Evolutionary conservation across 2,113 vertebrate genomes (phyloP), one percentile per base, ranked within the genome.

Genomic region (Poeciliopsis turrubarensis): DNA sequence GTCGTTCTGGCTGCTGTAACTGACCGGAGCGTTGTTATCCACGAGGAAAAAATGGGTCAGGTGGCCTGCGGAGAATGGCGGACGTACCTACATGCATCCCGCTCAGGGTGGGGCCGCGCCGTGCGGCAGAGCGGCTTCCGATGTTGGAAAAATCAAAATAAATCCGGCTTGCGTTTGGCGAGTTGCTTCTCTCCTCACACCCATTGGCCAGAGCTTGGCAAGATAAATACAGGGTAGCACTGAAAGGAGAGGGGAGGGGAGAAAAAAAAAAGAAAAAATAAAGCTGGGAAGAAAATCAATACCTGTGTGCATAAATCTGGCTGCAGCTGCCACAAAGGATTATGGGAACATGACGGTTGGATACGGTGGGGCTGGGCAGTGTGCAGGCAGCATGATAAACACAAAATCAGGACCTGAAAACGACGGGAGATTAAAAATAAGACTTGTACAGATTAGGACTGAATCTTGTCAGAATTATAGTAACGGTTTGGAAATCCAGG

Each of bases 291-390:
- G 90, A 91, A 95, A 96, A 97, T 97, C 96, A 95, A 97, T 97
- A 96, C 91, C 92, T 94, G 94, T 95, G 92, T 96, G 95, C 96
- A 97, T 98, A 95, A 96, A 96, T 96, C 94, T 95, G 92, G 92
- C 87, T 90, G 89, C 83, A 78, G 93, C 94, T 94, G 92, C 95
- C 94, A 93, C 91, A 89, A 93, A 91, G 95, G 95, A 95, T 95
- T 94, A 93, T 90, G 94, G 96, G 94, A 93, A 93, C 88, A 90
- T 87, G 86, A 87, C 87, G 79, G 89, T 91, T 92, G 80, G 73
- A 81, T 87, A 77, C 68, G 90, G 85, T 92, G 88, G 87, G 79
- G 85, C 80, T 75, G 86, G 74, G 70, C 81, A 80, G 73, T 54
- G 63, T 80, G 87, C 71, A 76, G 44, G 65, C 78, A 75, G 67